These are phyloP conservation scores for Geophilus truncorum DNA, from an alignment of 2,888 invertebrate genomes.

Conservation along the genomic window DNA sequence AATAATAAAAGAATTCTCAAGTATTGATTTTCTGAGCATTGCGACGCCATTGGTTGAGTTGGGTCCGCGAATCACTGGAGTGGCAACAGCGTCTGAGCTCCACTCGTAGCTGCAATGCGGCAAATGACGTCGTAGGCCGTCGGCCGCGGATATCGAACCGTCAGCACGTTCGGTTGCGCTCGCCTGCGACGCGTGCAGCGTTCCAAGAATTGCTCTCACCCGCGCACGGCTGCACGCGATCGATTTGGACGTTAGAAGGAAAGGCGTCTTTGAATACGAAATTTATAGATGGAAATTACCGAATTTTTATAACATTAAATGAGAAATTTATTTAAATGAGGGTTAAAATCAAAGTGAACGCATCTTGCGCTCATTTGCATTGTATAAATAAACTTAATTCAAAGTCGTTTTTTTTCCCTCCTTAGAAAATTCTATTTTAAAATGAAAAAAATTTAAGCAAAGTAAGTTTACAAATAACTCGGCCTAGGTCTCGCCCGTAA, in stretches of 20 bases:
- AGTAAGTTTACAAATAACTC: neutral
- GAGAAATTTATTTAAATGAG: neutral
- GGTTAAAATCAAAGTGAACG: neutral
- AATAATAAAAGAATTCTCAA: neutral
- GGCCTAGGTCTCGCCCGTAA: neutral
- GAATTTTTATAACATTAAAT: neutral
- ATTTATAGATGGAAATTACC: neutral
- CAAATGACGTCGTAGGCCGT: neutral
- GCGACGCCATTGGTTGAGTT: neutral
- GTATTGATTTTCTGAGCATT: neutral
- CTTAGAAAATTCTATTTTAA: neutral
- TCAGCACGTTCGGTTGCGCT: neutral
- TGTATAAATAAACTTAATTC: neutral
- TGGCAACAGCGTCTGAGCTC: neutral
- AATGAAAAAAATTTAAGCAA: neutral
- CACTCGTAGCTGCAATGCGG: neutral
- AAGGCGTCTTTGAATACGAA: neutral
- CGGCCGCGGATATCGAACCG: neutral
- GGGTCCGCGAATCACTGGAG: neutral
- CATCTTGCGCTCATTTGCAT: neutral
- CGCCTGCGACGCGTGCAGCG: neutral
- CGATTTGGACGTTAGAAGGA: neutral
- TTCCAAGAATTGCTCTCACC: neutral
- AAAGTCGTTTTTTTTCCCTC: neutral
- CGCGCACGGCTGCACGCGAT: neutral